phyloP scores from a whole-genome alignment of 2,888 invertebrate species.

The Mythimna albipuncta region DNA sequence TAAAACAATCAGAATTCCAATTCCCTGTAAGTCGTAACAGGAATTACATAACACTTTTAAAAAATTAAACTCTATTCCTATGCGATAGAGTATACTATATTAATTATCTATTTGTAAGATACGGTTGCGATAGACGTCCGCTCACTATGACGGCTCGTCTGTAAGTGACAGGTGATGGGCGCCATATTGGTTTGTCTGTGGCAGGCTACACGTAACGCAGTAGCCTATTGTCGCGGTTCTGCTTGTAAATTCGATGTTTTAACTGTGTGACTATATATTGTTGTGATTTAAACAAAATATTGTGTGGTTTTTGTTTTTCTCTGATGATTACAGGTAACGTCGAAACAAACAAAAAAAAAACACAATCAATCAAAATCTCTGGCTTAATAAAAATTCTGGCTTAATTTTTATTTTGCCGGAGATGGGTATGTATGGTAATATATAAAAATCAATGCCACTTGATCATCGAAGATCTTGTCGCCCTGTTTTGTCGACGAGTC shows the following conservation, averaged over 20 bases:
- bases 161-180: slow-evolving; percentile 75
- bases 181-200: slow-evolving; percentile 74
- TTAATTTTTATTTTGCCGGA: too few relatives aligned
- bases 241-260: slow-evolving; percentile 22
- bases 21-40: background rate
- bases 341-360: background rate
- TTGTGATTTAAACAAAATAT: too few relatives aligned
- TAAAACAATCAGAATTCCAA: background rate
- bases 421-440: too few relatives aligned
- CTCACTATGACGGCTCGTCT: slow-evolving; percentile 64
- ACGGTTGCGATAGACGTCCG: slow-evolving; percentile 57
- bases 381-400: background rate
- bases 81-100: slow-evolving; percentile 36
- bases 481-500: too few relatives aligned
- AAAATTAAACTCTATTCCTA: slow-evolving; percentile 24
- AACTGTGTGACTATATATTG: background rate
- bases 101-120: slow-evolving; percentile 34
- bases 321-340: too few relatives aligned
- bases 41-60: slow-evolving; percentile 11
- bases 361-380: background rate
- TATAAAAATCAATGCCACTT: too few relatives aligned
- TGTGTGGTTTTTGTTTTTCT: background rate
- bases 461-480: too few relatives aligned
- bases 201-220: slow-evolving; percentile 48
- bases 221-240: slow-evolving; percentile 31